Evolutionary conservation across 2,888 invertebrate species (phyloP).

Genomic region (Ectemnius continuus): DNA sequence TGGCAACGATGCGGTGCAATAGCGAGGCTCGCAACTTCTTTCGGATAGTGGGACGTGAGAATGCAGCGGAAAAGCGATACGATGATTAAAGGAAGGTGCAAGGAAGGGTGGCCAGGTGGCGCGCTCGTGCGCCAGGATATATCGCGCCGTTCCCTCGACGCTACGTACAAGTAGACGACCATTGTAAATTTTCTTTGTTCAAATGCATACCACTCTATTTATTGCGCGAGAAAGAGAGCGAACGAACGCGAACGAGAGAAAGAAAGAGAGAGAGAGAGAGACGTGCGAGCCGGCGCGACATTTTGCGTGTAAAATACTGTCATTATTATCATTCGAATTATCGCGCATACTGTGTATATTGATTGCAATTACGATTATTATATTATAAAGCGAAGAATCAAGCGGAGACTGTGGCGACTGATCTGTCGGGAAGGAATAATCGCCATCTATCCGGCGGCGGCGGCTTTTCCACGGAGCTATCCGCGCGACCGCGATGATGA

Average conservation of each 20-base stretch:
- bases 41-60: constrained; percentile 28
- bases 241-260: constrained; percentile 1
- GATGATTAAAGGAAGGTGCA: too few species aligned
- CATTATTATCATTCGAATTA: constrained; percentile 76
- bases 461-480: too few species aligned
- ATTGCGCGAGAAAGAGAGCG: constrained; percentile 68
- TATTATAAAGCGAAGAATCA: constrained; percentile 40
- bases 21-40: constrained; percentile 58
- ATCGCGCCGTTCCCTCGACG: constrained; percentile 50
- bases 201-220: constrained; percentile 68
- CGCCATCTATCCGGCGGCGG: background rate
- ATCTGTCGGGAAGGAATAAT: constrained; percentile 10
- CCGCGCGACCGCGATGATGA: background rate
- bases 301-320: constrained; percentile 77
- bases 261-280: constrained; percentile 57
- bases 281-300: constrained; percentile 71
- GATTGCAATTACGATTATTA: constrained; percentile 65
- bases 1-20: constrained; percentile 64
- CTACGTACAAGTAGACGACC: constrained; percentile 66
- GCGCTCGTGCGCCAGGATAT: constrained; percentile 48
- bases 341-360: constrained; percentile 75
- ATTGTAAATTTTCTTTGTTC: constrained; percentile 76
- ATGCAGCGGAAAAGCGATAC: background rate
- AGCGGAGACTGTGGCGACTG: background rate
- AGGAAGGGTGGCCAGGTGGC: background rate